A percentile compares a stretch with the other conserved stretches of the same genome.
Evolutionary conservation across 2,797 vertebrate species (phyloP).

Genomic region (Botia kubotai): DNA sequence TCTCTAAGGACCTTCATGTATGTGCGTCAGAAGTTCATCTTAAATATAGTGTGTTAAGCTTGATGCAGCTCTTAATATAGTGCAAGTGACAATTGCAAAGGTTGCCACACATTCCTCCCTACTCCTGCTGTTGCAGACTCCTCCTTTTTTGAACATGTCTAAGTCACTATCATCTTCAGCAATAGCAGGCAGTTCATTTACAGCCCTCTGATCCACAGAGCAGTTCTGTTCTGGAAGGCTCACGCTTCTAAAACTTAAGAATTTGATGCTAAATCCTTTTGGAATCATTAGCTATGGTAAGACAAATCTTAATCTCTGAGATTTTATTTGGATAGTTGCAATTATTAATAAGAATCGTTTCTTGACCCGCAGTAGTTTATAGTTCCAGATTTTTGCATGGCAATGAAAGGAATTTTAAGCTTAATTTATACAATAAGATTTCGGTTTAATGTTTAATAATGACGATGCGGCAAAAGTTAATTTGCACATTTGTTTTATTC

Average conservation of each 20-base stretch:
- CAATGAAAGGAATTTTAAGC: not conserved
- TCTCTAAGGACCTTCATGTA: not conserved
- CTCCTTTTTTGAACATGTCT: slow-evolving; percentile 19
- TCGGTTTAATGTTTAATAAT: too few relatives aligned
- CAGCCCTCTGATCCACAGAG: not conserved
- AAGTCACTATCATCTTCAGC: slow-evolving; percentile 8
- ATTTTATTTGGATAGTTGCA: not conserved
- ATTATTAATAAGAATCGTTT: not conserved
- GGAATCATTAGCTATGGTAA: slow-evolving; percentile 9
- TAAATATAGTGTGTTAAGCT: slow-evolving; percentile 8
- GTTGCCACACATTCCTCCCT: slow-evolving; percentile 2
- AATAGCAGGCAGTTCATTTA: not conserved
- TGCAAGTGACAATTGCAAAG: slow-evolving; percentile 4
- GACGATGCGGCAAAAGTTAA: not conserved
- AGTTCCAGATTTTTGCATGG: not conserved
- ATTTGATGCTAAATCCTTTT: not conserved
- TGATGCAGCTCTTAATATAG: slow-evolving; percentile 18
- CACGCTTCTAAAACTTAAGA: not conserved
- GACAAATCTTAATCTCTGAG: not conserved
- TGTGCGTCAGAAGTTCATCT: not conserved
- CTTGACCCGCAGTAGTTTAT: not conserved
- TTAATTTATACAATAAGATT: not conserved
- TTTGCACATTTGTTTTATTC: slow-evolving; percentile 33
- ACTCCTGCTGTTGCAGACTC: slow-evolving; percentile 7
- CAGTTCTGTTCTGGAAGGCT: not conserved